Conservation (phyloP, 2,113 vertebrate species). For the Glaucidium brasilianum region DNA sequence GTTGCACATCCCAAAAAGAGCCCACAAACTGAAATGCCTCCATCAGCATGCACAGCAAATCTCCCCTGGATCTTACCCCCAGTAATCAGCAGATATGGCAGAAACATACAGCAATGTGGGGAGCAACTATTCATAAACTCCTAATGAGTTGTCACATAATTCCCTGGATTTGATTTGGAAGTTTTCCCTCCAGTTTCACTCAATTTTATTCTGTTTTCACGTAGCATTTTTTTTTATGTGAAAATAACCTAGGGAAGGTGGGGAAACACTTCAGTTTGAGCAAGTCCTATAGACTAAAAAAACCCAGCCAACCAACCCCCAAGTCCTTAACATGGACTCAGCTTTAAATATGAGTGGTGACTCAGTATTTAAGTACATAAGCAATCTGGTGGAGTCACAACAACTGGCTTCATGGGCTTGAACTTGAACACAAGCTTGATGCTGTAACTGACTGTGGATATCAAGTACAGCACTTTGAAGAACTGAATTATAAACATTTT, state of each 20-base stretch:
- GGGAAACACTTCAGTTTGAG: not conserved
- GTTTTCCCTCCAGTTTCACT: not conserved
- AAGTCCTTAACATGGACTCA: not conserved
- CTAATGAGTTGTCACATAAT: not conserved
- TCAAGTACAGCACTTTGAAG: not conserved
- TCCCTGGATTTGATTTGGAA: not conserved
- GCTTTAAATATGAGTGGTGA: not conserved
- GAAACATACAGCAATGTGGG: accelerated
- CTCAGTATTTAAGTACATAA: not conserved
- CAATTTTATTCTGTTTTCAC: not conserved
- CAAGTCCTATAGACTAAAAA: not conserved
- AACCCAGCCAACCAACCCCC: not conserved
- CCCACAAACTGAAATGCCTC: not conserved
- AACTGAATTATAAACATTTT: not conserved
- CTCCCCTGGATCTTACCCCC: too few species aligned
- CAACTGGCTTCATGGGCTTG: not conserved
- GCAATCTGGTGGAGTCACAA: not conserved
- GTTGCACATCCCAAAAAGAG: not conserved
- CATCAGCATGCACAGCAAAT: accelerated
- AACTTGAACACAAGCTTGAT: not conserved
- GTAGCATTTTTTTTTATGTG: not conserved
- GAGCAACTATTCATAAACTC: not conserved
- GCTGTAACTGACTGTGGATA: not conserved
- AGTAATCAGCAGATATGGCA: not conserved
- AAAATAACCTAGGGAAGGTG: not conserved